Conservation (phyloP, 2,888 invertebrate species). For the Plebejus melissa region DNA sequence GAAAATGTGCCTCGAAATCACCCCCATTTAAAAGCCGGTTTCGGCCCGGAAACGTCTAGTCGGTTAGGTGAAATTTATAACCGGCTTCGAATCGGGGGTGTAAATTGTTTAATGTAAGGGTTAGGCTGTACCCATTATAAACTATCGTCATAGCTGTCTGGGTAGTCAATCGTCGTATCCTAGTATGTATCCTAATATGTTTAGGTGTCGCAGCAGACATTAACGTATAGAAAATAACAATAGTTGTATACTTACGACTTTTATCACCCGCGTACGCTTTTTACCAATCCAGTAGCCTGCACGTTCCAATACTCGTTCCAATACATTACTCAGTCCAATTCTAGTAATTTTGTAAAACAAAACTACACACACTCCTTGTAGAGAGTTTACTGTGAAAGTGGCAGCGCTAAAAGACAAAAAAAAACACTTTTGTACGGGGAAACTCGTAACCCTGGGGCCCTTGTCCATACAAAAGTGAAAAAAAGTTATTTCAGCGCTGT, state of each 20-base stretch:
- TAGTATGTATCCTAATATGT: too few species aligned
- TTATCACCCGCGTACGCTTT: not conserved
- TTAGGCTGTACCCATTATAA: constrained; percentile 38
- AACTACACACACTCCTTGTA: too few species aligned
- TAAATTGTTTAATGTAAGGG: constrained; percentile 62
- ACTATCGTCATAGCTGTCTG: constrained; percentile 36
- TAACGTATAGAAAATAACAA: not conserved
- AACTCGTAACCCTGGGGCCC: too few species aligned
- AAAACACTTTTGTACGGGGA: too few species aligned
- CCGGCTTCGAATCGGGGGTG: constrained; percentile 56
- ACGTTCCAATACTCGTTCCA: too few species aligned
- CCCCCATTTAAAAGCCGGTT: constrained; percentile 60
- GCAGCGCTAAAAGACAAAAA: too few species aligned
- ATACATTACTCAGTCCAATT: not conserved
- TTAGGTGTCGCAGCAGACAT: not conserved
- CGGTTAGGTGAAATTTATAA: constrained; percentile 66
- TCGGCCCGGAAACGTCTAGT: constrained; percentile 66
- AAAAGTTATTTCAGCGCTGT: too few species aligned
- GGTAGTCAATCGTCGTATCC: constrained; percentile 29
- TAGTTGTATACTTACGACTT: not conserved
- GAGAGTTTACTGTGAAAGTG: too few species aligned
- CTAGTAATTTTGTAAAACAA: not conserved
- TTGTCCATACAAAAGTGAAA: too few species aligned
- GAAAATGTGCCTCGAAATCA: constrained; percentile 37
- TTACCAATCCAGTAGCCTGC: not conserved